Conservation (phyloP, 2,888 invertebrate species). For the Sialis lutaria region DNA sequence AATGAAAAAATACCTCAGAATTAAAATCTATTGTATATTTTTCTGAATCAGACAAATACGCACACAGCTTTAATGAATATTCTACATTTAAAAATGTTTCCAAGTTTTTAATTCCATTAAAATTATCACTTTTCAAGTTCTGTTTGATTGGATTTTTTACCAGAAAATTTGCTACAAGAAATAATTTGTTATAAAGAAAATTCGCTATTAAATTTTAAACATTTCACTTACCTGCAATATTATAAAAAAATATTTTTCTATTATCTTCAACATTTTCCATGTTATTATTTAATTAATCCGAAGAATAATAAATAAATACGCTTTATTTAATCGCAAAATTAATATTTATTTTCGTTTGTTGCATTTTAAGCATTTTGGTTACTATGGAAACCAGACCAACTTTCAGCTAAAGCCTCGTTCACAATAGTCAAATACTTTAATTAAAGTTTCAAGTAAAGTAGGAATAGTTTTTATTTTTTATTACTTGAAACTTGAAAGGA, state of each 20-base stretch:
- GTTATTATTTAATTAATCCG: background rate
- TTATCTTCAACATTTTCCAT: background rate
- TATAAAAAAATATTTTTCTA: background rate
- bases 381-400: too few species aligned
- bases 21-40: background rate
- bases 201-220: background rate
- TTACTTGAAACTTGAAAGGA: too few species aligned
- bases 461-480: too few species aligned
- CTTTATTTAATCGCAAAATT: too few species aligned
- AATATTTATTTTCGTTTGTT: too few species aligned
- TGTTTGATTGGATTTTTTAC: background rate
- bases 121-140: background rate
- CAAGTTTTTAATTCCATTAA: background rate
- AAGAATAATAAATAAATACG: too few species aligned
- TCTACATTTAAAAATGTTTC: slow-evolving; percentile 1
- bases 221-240: background rate
- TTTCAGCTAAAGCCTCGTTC: too few species aligned
- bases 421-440: too few species aligned
- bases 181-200: background rate
- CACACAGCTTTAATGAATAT: background rate
- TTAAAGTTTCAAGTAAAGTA: too few species aligned
- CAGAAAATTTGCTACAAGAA: background rate
- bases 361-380: too few species aligned
- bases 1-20: background rate
- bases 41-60: background rate